phyloP scores from a whole-genome alignment of 1,140 invertebrate genomes.

The Drosophila mayri region DNA sequence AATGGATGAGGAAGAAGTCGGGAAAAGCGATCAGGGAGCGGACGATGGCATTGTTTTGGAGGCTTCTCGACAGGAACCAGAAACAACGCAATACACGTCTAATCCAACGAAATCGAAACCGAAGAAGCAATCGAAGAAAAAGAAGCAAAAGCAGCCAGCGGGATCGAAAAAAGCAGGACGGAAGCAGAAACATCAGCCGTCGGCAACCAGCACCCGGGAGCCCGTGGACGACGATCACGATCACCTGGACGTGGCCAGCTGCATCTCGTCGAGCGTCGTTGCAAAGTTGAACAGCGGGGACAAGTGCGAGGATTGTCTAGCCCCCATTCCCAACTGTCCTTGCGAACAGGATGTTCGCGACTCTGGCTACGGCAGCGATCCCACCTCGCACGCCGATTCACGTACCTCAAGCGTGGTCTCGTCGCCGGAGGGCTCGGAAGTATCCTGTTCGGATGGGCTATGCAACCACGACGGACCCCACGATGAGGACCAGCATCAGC shows the following conservation, averaged over 20 bases:
- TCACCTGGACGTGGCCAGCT: constrained; percentile 46
- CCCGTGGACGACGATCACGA: constrained; percentile 37
- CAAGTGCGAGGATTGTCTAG: constrained; percentile 69
- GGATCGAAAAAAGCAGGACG: constrained; percentile 9
- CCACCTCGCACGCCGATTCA: constrained; percentile 86
- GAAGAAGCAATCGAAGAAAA: constrained; percentile 79
- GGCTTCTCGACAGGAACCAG: constrained; percentile 13
- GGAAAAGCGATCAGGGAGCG: constrained; percentile 39
- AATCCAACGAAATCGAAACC: constrained; percentile 78
- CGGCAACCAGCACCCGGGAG: neutral
- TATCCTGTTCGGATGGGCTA: constrained; percentile 93
- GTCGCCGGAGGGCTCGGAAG: constrained; percentile 92
- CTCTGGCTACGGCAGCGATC: constrained; percentile 93
- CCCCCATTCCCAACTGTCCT: constrained; percentile 77
- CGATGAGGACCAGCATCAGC: constrained; percentile 59
- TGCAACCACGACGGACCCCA: constrained; percentile 89
- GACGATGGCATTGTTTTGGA: constrained; percentile 65
- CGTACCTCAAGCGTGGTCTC: constrained; percentile 90
- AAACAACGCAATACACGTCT: constrained; percentile 19
- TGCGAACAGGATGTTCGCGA: constrained; percentile 88
- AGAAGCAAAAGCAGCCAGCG: constrained; percentile 61
- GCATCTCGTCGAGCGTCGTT: constrained; percentile 40
- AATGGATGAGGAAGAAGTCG: constrained; percentile 25
- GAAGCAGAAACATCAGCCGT: constrained; percentile 7
- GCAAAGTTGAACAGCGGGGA: constrained; percentile 23